Evolutionary conservation across 53 echinoderm and acorn worm genomes (phyloP), one percentile per base, ranked within the genome.

Genomic region (Holothuria leucospilota): DNA sequence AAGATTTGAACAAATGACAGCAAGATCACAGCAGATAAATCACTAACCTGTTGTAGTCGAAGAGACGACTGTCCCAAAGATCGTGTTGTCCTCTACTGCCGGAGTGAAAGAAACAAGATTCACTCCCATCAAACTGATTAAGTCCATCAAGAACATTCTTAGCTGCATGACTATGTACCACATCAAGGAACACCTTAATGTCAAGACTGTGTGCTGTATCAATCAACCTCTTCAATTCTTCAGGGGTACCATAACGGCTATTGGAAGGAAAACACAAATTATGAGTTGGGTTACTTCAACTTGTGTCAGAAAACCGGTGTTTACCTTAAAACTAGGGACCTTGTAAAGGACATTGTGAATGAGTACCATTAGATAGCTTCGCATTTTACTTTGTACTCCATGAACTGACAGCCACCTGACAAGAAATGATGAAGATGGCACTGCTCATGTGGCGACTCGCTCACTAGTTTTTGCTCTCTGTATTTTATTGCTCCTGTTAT

Each of bases 131-230:
- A 87, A 95, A 98, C 61, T 95, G 86, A 62, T 98, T 98, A 34
- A 98, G 81, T 5, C 98, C 98, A 78, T 98, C 98, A 20, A 98
- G 71, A 1, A 92, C 92, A 71, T 97, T 97, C 68, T 95, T 97
- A 14, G 94, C 94, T 14, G 98, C 93, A 53, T 98, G 98, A 65
- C 98, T 98, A 71, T 98, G 98, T 25, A 98, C 98, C 10, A 98
- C 90, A 68, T 98, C 98, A 29, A 98, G 85, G 53, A 95, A 93
- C 29, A 98, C 95, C 25, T 56, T 52, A 15, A 98, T 77, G 9
- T 93, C 98, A n/a, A 86, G 87, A 23, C 82, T 66, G 69, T 98
- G 98, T 5, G 93, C 95, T 21, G 92, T 90, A 60, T 98, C 98
- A 21, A 98, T 83, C 61, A 98, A 80, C 68, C 93, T 70, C 92